Evolutionary conservation across 2,797 vertebrate species (phyloP).

Genomic region (Peromyscus nudipes): DNA sequence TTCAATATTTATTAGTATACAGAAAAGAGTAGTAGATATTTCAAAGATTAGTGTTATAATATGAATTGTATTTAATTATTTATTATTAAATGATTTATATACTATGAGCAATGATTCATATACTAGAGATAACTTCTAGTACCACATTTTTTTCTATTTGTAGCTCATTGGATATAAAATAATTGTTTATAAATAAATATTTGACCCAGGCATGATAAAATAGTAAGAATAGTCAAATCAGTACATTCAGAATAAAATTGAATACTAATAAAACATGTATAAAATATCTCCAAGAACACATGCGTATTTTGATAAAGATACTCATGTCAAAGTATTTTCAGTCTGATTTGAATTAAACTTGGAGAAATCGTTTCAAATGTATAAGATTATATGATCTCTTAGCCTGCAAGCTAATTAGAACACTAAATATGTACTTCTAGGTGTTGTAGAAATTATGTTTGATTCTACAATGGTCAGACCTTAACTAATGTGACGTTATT

Average conservation of each 20-base stretch:
- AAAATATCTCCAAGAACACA: background rate
- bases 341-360: background rate
- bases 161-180: background rate
- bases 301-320: background rate
- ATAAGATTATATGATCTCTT: background rate
- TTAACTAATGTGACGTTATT: background rate
- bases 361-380: background rate
- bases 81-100: constrained; percentile 13
- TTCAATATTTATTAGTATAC: background rate
- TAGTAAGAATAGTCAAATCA: background rate
- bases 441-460: background rate
- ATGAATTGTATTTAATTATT: background rate
- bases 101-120: background rate
- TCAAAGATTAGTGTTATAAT: background rate
- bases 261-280: background rate
- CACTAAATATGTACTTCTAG: background rate
- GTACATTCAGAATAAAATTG: background rate
- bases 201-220: background rate
- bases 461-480: background rate
- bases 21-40: background rate
- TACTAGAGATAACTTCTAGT: background rate
- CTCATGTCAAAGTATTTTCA: background rate
- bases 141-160: background rate
- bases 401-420: background rate
- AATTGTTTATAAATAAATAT: background rate